Evolutionary conservation across 2,113 vertebrate species (phyloP), one percentile per base, ranked within the genome.

Genomic region (Festucalex cinctus): DNA sequence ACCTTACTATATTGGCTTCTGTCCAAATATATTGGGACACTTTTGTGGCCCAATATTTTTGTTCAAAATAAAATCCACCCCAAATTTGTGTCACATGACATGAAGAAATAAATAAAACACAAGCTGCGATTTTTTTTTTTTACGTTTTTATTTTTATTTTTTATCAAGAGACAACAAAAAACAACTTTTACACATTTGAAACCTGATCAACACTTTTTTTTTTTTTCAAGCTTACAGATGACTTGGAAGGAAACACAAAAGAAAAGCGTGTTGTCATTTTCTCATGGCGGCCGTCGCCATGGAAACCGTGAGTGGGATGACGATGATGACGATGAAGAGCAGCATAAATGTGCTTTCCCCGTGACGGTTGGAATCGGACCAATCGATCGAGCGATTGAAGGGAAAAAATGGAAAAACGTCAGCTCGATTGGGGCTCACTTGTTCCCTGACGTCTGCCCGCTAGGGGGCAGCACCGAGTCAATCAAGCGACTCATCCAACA

Each of bases 131-230:
- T 19, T 19, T 32, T 32, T 2, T 32, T 48, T 54, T 66, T 57
- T n/a, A n/a, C 10, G 24, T 36, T 19, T 19, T 32, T 32, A 32
- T 32, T 48, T 54, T 66, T 57, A 54, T 64, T 56, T 68, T 69
- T 28, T 43, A 86, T 88, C 79, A 83, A 73, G 66, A 85, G 80
- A 87, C 74, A 43, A 62, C 60, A 22, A 26, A 43, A 62, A 43
- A 62, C 60, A 62, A 17, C 14, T 6, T 65, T 48, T 48, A 26
- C 59, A 65, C 28, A n/a, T 49, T 12, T 63, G 14, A 20, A 48
- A 64, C 63, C 63, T 65, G 60, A 62, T 43, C 35, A 22, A 32
- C 26, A 57, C 24, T 28, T 57, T 32, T 37, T 57, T 36, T 24
- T 24, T 28, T 36, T 36, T 62, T 16, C 37, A 62, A 62, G 37